phyloP scores from a whole-genome alignment of 2,888 invertebrate genomes.

The Sarcophaga carnaria region DNA sequence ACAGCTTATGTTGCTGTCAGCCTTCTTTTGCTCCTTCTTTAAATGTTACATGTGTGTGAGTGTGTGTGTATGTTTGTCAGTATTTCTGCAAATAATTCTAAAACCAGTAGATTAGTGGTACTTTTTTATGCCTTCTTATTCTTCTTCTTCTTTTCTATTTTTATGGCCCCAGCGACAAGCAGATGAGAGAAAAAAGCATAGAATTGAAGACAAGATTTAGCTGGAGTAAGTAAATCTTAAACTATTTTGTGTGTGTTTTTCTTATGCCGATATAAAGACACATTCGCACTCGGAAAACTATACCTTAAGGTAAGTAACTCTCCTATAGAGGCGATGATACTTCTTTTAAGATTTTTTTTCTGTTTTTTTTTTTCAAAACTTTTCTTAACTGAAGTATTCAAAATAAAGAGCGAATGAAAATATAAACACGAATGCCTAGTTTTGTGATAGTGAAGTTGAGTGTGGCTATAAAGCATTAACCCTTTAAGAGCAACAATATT shows the following conservation, averaged over 20 bases:
- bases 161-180: neutral
- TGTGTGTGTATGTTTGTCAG: no score
- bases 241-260: conserved; percentile 30
- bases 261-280: neutral
- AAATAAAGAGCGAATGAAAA: conserved; percentile 41
- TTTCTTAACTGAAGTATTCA: conserved; percentile 50
- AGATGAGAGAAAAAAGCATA: conserved; percentile 29
- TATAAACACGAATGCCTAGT: conserved; percentile 32
- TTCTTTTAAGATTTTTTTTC: conserved; percentile 15
- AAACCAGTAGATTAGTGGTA: conserved; percentile 65
- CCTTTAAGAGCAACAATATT: neutral
- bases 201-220: conserved; percentile 41
- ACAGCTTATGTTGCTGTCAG: neutral
- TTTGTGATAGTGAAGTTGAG: conserved; percentile 17
- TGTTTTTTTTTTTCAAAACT: no score
- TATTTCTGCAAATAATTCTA: conserved; percentile 23
- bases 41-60: conserved; percentile 31
- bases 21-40: conserved; percentile 10
- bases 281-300: neutral
- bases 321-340: conserved; percentile 6
- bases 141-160: conserved; percentile 3
- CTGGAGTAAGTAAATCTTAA: conserved; percentile 52
- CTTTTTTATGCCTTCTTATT: conserved; percentile 36
- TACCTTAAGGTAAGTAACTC: no score
- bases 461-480: conserved; percentile 29